Base-by-base conservation (phyloP, 2,113 vertebrate species). In the Phocoena phocoena region DNA sequence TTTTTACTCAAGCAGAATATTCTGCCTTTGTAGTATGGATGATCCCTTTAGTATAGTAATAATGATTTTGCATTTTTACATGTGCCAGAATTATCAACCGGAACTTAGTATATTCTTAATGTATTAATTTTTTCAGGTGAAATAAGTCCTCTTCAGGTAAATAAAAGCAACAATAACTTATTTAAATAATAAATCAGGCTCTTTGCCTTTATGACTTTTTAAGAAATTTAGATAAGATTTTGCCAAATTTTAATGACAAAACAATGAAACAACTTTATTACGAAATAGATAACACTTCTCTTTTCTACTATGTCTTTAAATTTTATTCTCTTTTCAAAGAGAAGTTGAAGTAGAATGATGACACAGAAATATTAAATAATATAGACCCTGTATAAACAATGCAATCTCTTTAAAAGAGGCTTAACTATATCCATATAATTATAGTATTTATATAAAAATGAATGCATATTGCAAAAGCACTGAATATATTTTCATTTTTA, bases 241-340 rank as follows among this genome's bases (percentile, higher is more conserved):
- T 62, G 4, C 5, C 36, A 90, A 81, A 90, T 80, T 73, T 36
- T 84, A 92, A 85, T 77, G 13, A 58, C 65, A 90, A 3, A 93
- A 11, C 50, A 89, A 93, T 80, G 12, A n/a, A 93, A 93, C 7
- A 90, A 55, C 68, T 67, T 68, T 50, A 38, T 58, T 67, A 31
- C 79, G 26, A 80, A 83, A 74, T 11, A 87, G 28, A n/a, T 65
- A 53, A 41, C 13, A 26, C 5, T 44, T 68, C 3, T 73, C 1
- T 92, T 96, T 96, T 68, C 36, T 86, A 41, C 6, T 55, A 14
- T 77, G 50, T 85, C n/a, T 88, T 96, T 44, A 33, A 84, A 50
- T 55, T 94, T 62, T 89, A 31, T 90, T 91, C 12, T 88, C 23
- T 74, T 84, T 96, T 91, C 12, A 87, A 93, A 96, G 20, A 89